Evolutionary conservation across 1,140 invertebrate genomes (phyloP), one percentile per base, ranked within the genome.

Genomic region (Lordiphosa collinella): DNA sequence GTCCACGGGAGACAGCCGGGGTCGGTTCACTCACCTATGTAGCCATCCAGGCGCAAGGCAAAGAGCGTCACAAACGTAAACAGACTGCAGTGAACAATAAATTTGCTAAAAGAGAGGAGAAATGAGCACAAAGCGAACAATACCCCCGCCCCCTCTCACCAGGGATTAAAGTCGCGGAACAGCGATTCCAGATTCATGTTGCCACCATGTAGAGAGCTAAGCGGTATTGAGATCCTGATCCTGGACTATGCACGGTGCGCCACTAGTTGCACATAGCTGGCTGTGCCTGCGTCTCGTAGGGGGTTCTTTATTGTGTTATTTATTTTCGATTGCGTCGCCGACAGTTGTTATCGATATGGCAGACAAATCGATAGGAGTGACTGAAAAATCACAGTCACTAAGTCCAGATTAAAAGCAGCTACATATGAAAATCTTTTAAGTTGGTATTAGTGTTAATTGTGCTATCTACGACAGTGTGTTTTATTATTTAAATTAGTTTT

Each of bases 141-240:
- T 12, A 0, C 5, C 9, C 5, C 7, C n/a, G 2, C 4, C 25
- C 7, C 10, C n/a, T 7, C 34, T 16, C 4, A 6, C 96, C 96
- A 96, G 58, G 95, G 95, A 92, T 97, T 97, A 89, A 97, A 97
- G 90, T 97, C 95, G 90, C 96, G 94, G 91, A 96, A 96, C 69
- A 97, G 89, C 75, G 94, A 94, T 91, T 96, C 95, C 72, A 97
- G 92, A 93, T 97, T 96, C 95, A 96, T 96, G 46, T 62, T 87
- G 59, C 38, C 41, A 59, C 46, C 41, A 60, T 67, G 52, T 38
- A 43, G 51, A 43, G 40, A 34, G 53, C 35, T 34, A 13, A 13
- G 25, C 25, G 25, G 7, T 29, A 41, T 46, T 44, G 34, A 59
- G 41, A 54, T 51, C 44, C 50, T 41, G 32, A 56, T 57, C 13